A percentile compares a stretch with the other conserved stretches of the same genome.
These are phyloP conservation scores for Girardia tigrina DNA, from an alignment of 2,888 invertebrate species.

Conservation along the genomic window DNA sequence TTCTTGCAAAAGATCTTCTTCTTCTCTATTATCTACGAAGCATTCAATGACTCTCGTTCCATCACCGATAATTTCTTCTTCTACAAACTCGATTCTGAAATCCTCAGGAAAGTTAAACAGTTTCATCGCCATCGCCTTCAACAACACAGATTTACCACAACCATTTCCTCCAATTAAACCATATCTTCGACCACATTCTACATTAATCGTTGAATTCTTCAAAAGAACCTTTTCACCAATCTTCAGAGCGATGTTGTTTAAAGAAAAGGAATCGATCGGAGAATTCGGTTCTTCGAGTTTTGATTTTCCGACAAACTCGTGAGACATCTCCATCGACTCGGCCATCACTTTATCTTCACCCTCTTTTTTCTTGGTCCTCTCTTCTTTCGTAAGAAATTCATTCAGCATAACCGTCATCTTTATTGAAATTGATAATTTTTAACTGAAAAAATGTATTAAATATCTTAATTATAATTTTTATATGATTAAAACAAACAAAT, in stretches of 20 bases:
- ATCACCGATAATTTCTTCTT: constrained; percentile 4
- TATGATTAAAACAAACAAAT: no score
- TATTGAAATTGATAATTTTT: no score
- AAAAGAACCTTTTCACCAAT: background rate
- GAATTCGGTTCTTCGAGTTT: constrained; percentile 4
- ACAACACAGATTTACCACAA: background rate
- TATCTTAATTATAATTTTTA: no score
- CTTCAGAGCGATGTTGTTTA: background rate
- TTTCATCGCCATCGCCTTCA: no score
- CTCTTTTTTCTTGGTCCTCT: no score
- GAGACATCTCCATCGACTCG: no score
- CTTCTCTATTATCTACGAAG: background rate
- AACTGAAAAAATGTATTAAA: no score
- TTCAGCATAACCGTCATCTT: no score
- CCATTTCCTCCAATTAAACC: background rate
- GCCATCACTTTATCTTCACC: no score
- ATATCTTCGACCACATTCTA: background rate
- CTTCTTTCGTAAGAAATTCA: no score
- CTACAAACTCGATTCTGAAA: no score
- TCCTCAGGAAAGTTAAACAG: no score
- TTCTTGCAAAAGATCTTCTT: background rate
- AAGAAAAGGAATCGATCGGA: background rate
- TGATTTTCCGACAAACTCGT: background rate
- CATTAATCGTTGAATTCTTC: background rate
- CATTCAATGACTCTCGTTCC: background rate